These are phyloP conservation scores for Axis porcinus DNA, from an alignment of 2,113 vertebrate species.

Conservation along the genomic window DNA sequence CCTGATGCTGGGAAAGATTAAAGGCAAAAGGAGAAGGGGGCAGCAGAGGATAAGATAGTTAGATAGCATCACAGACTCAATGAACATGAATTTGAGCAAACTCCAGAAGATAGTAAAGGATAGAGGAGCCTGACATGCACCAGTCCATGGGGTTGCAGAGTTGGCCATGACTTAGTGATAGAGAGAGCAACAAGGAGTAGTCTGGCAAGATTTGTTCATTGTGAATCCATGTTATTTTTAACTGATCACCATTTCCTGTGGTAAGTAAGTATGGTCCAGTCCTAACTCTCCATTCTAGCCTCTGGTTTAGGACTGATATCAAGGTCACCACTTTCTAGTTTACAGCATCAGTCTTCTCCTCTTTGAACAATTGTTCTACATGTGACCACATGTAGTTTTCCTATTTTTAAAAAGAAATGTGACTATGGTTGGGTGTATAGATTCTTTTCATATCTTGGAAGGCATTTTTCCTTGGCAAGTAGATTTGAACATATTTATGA, in stretches of 20 bases:
- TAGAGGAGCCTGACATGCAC: not conserved
- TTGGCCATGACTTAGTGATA: not conserved
- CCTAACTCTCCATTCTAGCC: not conserved
- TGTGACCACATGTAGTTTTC: not conserved
- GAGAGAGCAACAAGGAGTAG: not conserved
- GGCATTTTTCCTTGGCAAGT: not conserved
- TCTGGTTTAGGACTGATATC: not conserved
- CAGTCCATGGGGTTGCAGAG: not conserved
- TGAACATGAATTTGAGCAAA: not conserved
- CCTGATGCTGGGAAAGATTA: not conserved
- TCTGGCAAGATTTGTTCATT: not conserved
- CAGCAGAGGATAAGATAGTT: not conserved
- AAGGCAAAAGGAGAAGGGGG: not conserved
- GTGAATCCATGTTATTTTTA: not conserved
- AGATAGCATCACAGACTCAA: not conserved
- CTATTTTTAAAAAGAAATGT: conserved; percentile 3
- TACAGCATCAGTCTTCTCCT: not conserved
- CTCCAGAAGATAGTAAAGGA: not conserved
- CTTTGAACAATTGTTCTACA: not conserved
- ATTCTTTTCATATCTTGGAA: not conserved
- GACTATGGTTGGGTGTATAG: not conserved
- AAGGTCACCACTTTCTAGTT: not conserved
- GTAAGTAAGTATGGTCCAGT: not conserved
- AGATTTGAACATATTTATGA: not conserved
- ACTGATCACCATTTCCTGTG: not conserved